Evolutionary conservation across 2,888 invertebrate species (phyloP), one percentile per base, ranked within the genome.

Genomic region (Meteorus colon): DNA sequence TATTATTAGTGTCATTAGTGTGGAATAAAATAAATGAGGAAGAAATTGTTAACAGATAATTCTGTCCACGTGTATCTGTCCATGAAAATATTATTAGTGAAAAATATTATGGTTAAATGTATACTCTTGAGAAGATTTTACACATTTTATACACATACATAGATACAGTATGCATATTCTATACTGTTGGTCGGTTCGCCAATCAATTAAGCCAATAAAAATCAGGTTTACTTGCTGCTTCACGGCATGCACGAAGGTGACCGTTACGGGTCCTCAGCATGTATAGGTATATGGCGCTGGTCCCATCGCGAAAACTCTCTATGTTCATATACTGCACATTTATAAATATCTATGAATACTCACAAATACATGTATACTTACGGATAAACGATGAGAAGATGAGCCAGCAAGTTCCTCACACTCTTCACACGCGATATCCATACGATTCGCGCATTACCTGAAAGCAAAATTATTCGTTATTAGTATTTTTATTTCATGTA

Each of bases 1-100:
- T 59, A 73, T 73, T 66, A 66, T 73, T 59, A 59, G 48, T 67
- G 59, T 59, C 41, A 66, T 73, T 55, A 67, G 66, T 73, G 67
- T 59, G 66, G 12, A 59, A 73, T 66, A 14, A 37, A 67, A 41
- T 73, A 16, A 67, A 67, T 73, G 66, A 12, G 59, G 6, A n/a
- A 48, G 29, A 67, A 59, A 67, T 73, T 73, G 66, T 63, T 65
- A 59, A 73, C 24, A 3, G 19, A 55, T 24, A 55, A 55, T 55
- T 55, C 19, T 8, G 8, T 55, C 4, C 19, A 55, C 55, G 8
- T 55, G 55, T 55, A n/a, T 31, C 10, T 63, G 31, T 63, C 16
- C 27, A 63, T n/a, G 29, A 14, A 31, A 63, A n/a, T 63, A 31
- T 62, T 14, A 29, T 31, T 34, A 62, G 4, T 62, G 62, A 29